Base-by-base conservation (phyloP, 2,888 invertebrate species). In the Temnothorax unifasciatus region DNA sequence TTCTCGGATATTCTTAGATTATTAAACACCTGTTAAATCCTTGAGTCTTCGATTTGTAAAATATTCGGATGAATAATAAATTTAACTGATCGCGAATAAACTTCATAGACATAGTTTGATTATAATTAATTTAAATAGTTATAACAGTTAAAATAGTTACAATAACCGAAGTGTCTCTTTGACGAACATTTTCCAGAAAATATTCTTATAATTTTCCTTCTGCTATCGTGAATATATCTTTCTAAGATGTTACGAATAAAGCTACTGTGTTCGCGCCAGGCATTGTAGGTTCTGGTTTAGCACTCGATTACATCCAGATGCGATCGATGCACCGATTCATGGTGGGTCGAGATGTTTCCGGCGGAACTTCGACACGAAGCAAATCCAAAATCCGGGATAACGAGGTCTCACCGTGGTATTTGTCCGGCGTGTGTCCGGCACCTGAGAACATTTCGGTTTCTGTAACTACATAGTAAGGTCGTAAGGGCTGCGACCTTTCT, bases 371-470 rank as follows among this genome's bases (percentile, higher is more conserved):
- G 59, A 73, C 79, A 81, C 79, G 59, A 79, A 71, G 71, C 71
- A 73, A 73, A 81, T 71, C 34, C 71, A 71, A 71, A 79, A 79
- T 77, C 79, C 73, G 38, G 59, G 73, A 81, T 81, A 81, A 81
- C 79, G 59, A 81, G 73, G 18, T 81, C 73, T 73, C 79, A 59
- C 47, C 59, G 38, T 18, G 73, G 69, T 85, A 87, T 85, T 87
- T 87, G 85, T 83, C 75, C 76, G 59, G 44, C 52, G 69, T 83
- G 84, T 54, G 83, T 73, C 59, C 75, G 29, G 68, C 86, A 84
- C 87, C 87, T 84, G 85, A 63, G 79, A 73, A 82, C 82, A 82
- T 85, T 85, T 83, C 63, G 82, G 83, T 83, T 59, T 83, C 83
- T 66, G 83, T 83, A 83, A 79, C 79, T 79, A 68, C 79, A 38